Conservation (phyloP, 2,797 vertebrate species). For the Spondyliosoma cantharus region DNA sequence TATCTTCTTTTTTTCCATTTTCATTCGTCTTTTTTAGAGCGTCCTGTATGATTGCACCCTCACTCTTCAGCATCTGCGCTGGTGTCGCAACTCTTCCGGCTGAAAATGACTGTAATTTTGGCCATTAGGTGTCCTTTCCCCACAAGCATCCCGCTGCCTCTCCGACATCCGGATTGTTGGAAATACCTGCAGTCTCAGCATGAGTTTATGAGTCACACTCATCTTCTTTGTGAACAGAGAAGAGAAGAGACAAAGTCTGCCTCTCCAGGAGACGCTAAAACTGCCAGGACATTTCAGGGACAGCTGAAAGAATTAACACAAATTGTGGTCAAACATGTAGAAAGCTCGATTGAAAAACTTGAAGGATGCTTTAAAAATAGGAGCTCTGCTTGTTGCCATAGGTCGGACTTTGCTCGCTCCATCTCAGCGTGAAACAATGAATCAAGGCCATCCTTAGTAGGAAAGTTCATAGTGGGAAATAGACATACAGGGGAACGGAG, state of each 20-base stretch:
- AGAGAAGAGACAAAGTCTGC: slow-evolving; percentile 22
- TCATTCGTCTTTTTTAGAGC: neutral
- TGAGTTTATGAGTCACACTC: slow-evolving; percentile 49
- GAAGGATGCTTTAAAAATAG: neutral
- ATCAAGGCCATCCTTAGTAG: slow-evolving; percentile 55
- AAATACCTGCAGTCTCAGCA: slow-evolving; percentile 57
- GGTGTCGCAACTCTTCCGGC: neutral
- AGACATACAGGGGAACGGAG: slow-evolving; percentile 67
- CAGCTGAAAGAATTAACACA: slow-evolving; percentile 4
- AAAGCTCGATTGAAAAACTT: neutral
- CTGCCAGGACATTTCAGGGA: neutral
- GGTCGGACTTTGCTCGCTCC: slow-evolving; percentile 25
- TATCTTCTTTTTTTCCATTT: neutral
- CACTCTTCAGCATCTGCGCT: neutral
- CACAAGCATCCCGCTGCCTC: slow-evolving; percentile 13
- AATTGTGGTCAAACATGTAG: neutral
- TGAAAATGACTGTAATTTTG: slow-evolving; percentile 58
- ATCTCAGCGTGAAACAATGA: slow-evolving; percentile 40
- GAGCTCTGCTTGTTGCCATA: slow-evolving; percentile 4
- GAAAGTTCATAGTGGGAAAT: slow-evolving; percentile 63
- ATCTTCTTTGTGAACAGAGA: slow-evolving; percentile 10
- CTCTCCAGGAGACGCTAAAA: slow-evolving; percentile 7
- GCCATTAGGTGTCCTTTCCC: slow-evolving; percentile 56
- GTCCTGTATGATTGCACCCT: neutral
- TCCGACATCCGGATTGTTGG: slow-evolving; percentile 28